Evolutionary conservation across 1,140 invertebrate genomes (phyloP), one percentile per base, ranked within the genome.

Genomic region (Drosophila ficusphila): DNA sequence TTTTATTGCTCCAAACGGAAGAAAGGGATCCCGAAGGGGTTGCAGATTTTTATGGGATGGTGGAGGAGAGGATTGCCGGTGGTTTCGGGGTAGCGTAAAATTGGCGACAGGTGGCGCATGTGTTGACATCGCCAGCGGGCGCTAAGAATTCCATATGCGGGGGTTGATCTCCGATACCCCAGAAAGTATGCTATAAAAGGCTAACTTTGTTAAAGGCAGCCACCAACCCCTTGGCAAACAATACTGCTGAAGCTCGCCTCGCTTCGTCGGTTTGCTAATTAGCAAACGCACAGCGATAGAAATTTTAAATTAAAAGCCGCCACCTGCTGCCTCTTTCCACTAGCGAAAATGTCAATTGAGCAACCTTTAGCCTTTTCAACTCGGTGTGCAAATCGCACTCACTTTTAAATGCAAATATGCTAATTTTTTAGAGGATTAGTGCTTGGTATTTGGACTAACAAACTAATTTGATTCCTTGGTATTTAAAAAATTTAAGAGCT

Each of bases 71-170:
- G 46, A 14, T 18, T 60, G 39, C 7, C 19, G 39, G 8, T 34
- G 11, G 8, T 27, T 46, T 61, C 9, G 23, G 25, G 23, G 19
- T 29, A 62, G 41, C 29, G 57, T 25, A 62, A 49, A 86, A 79
- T 62, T 76, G 81, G 81, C 81, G 79, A 79, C 81, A 85, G 79
- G 71, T 79, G 73, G 71, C 56, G 79, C 60, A 77, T 72, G 33
- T 79, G 81, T 67, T 76, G 79, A 86, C 81, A 86, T 72, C 36
- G 53, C 51, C 60, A 25, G 39, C 60, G 62, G 38, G 31, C 44
- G 41, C 33, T 70, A 62, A 42, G 31, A 53, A 62, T 53, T 68
- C 21, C 38, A 77, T 48, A 64, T 38, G 36, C 64, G 33, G 52
- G 57, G 68, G 60, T 67, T 41, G 77, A 53, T 36, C 60, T 64